Percentiles rank a stretch among this genome's conserved stretches.
These are phyloP conservation scores for Spatula clypeata DNA, from an alignment of 2,797 vertebrate species.

Conservation along the genomic window DNA sequence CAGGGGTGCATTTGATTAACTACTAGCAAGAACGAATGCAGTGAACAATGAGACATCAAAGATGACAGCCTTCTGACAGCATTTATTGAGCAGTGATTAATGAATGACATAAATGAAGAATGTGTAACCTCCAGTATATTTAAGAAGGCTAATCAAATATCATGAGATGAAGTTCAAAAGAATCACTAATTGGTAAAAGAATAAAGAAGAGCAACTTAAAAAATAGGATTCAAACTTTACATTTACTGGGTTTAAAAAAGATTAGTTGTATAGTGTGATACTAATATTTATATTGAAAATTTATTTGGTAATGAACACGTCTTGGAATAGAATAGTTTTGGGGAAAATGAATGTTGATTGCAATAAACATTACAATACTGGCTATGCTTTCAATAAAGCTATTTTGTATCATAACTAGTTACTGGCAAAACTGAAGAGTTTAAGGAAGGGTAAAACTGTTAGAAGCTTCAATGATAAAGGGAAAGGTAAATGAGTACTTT, in stretches of 20 bases:
- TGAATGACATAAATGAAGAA: slow-evolving; percentile 85
- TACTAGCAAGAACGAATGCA: slow-evolving; percentile 84
- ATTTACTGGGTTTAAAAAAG: neutral
- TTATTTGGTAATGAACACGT: neutral
- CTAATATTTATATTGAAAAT: neutral
- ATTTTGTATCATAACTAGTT: neutral
- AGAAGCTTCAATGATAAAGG: neutral
- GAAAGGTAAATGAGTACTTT: neutral
- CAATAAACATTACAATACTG: neutral
- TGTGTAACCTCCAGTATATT: slow-evolving; percentile 27
- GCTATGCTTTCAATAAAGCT: neutral
- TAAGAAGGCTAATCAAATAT: slow-evolving; percentile 39
- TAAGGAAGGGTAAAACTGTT: neutral
- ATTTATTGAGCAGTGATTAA: slow-evolving; percentile 90
- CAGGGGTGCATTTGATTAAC: slow-evolving; percentile 88
- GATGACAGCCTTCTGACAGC: slow-evolving; percentile 88
- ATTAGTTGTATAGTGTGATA: neutral
- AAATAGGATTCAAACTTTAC: neutral
- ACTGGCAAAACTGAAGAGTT: neutral
- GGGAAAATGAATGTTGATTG: neutral
- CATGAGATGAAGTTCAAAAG: slow-evolving; percentile 35
- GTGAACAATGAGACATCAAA: slow-evolving; percentile 88
- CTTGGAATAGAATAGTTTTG: neutral
- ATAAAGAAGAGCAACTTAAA: neutral
- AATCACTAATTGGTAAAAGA: slow-evolving; percentile 54